A percentile compares a stretch with the other conserved stretches of the same genome.
These are phyloP conservation scores for Standfussiana lucernea DNA, from an alignment of 2,888 invertebrate genomes.

Conservation along the genomic window DNA sequence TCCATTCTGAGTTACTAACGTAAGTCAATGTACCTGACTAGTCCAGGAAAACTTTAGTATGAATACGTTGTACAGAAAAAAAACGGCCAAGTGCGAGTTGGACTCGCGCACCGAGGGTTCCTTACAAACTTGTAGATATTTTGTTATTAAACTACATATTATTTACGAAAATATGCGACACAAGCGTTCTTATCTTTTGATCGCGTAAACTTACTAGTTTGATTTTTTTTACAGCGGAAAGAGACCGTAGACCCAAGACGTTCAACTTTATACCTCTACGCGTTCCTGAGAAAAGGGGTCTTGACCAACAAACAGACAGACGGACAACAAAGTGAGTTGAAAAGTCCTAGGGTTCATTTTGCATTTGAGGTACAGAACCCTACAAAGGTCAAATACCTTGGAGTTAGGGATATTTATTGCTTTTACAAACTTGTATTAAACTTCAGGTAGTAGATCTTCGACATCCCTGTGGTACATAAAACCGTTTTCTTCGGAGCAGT, in stretches of 20 bases:
- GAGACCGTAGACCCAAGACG: too few relatives aligned
- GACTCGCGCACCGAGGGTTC: neutral
- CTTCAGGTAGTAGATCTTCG: constrained; percentile 33
- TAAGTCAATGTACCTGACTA: neutral
- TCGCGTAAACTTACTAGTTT: neutral
- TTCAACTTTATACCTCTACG: neutral
- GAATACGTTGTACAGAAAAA: constrained; percentile 9
- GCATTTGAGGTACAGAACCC: neutral
- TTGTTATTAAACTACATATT: neutral
- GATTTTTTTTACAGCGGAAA: neutral
- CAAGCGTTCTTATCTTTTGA: neutral
- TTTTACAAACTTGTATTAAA: constrained; percentile 15
- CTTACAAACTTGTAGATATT: neutral
- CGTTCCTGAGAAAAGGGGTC: neutral
- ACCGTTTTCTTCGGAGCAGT: neutral
- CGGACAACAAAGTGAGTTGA: too few relatives aligned
- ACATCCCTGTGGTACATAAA: constrained; percentile 23
- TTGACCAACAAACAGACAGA: neutral
- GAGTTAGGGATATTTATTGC: constrained; percentile 36
- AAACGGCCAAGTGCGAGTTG: neutral
- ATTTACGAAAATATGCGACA: neutral
- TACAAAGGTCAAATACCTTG: constrained; percentile 11
- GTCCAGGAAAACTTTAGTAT: neutral
- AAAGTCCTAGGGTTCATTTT: neutral
- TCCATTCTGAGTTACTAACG: neutral